A percentile compares a stretch with the other conserved stretches of the same genome.
These are phyloP conservation scores for Nesidiocoris tenuis DNA, from an alignment of 2,888 invertebrate genomes.

Conservation along the genomic window DNA sequence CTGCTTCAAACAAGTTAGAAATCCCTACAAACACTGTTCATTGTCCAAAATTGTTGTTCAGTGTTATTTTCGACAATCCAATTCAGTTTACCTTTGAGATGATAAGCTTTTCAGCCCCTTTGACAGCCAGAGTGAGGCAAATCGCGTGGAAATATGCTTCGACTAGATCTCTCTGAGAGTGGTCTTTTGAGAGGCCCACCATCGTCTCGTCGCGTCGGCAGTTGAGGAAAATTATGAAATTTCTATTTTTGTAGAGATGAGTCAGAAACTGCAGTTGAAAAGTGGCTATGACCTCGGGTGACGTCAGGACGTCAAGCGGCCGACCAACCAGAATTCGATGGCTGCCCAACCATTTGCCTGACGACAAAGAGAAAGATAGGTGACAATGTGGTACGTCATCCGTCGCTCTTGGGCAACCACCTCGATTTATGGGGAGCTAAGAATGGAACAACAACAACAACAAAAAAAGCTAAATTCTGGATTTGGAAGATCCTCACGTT, in stretches of 20 bases:
- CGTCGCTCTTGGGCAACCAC: too few species aligned
- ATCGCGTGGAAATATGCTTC: constrained; percentile 66
- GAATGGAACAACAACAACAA: too few species aligned
- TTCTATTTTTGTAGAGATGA: constrained; percentile 57
- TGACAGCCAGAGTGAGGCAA: constrained; percentile 46
- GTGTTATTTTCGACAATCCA: too few species aligned
- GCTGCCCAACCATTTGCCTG: constrained; percentile 63
- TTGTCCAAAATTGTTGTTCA: too few species aligned
- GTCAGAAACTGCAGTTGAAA: constrained; percentile 56
- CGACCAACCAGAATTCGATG: constrained; percentile 63
- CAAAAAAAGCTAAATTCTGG: too few species aligned
- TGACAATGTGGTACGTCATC: too few species aligned
- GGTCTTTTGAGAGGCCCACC: constrained; percentile 61
- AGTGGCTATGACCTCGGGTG: constrained; percentile 50
- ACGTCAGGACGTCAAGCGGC: constrained; percentile 57
- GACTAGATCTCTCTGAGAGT: constrained; percentile 60
- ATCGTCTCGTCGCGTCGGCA: constrained; percentile 58
- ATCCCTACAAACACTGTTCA: too few species aligned
- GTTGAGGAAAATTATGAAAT: constrained; percentile 62
- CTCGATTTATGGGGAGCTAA: too few species aligned
- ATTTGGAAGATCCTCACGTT: too few species aligned
- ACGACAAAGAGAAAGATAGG: constrained; percentile 51
- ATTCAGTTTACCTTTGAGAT: too few species aligned
- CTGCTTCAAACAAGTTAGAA: too few species aligned
- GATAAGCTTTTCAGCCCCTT: constrained; percentile 9